These are phyloP conservation scores for Hyphantria cunea DNA, from an alignment of 1,140 invertebrate species.

Conservation along the genomic window DNA sequence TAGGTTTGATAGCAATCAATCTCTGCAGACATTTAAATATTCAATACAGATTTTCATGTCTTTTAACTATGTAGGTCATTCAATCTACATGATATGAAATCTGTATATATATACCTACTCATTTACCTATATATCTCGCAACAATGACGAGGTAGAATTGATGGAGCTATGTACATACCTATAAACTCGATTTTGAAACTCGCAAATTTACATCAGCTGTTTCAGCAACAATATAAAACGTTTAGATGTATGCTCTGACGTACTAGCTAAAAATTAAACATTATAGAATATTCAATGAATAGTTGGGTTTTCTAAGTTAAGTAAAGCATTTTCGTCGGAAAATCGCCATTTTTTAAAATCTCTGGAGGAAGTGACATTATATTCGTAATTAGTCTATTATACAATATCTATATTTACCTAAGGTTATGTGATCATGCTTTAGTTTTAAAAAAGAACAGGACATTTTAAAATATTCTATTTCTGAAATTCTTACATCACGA, in stretches of 20 bases:
- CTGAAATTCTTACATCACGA: too few species aligned
- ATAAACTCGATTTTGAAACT: background rate
- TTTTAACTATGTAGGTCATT: conserved; percentile 24
- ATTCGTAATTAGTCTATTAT: too few species aligned
- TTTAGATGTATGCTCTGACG: too few species aligned
- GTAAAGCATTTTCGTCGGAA: too few species aligned
- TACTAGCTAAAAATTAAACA: too few species aligned
- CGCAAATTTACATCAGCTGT: conserved; percentile 10
- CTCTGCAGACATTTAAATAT: background rate
- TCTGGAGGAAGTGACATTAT: too few species aligned
- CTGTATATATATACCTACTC: background rate
- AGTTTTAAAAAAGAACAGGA: too few species aligned
- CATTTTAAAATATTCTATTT: too few species aligned
- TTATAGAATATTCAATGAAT: too few species aligned
- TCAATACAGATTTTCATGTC: conserved; percentile 13
- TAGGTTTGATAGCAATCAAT: background rate
- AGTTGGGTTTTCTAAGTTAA: background rate
- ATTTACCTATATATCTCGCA: conserved; percentile 12
- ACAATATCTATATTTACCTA: too few species aligned
- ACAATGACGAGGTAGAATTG: conserved; percentile 20
- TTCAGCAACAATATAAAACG: background rate
- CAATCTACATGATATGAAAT: conserved; percentile 7
- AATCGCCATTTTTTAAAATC: too few species aligned
- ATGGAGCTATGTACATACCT: conserved; percentile 1
- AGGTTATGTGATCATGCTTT: too few species aligned